Evolutionary conservation across 1,140 invertebrate species (phyloP).

Genomic region (Chrysomallon squamiferum): DNA sequence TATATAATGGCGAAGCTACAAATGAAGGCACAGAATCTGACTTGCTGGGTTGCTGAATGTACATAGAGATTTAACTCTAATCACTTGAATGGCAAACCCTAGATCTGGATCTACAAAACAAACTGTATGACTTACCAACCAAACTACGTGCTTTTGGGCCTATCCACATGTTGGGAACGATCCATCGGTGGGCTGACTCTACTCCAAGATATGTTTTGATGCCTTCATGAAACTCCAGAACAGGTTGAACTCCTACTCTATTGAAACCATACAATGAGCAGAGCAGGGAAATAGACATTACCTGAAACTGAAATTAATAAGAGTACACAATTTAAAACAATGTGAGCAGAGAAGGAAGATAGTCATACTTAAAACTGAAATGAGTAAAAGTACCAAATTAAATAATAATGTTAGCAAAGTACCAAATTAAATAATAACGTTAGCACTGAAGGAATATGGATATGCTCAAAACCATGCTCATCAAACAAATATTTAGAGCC

Average conservation of each 20-base stretch:
- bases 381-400: not conserved
- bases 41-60: too few species aligned
- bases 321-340: not conserved
- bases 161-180: constrained; percentile 49
- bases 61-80: too few species aligned
- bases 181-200: constrained; percentile 36
- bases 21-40: too few species aligned
- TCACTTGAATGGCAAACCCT: too few species aligned
- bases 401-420: not conserved
- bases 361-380: not conserved
- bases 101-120: too few species aligned
- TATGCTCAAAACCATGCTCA: not conserved
- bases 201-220: constrained; percentile 44
- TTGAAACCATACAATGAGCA: constrained; percentile 26
- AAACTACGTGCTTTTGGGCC: constrained; percentile 37
- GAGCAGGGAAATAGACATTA: constrained; percentile 26
- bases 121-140: constrained; percentile 39
- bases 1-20: too few species aligned
- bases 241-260: constrained; percentile 33
- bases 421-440: not conserved
- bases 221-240: constrained; percentile 13
- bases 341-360: not conserved
- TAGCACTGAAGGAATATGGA: not conserved
- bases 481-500: not conserved
- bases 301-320: constrained; percentile 29